Conservation (phyloP, 1,140 invertebrate genomes). For the Aphidius ervi region DNA sequence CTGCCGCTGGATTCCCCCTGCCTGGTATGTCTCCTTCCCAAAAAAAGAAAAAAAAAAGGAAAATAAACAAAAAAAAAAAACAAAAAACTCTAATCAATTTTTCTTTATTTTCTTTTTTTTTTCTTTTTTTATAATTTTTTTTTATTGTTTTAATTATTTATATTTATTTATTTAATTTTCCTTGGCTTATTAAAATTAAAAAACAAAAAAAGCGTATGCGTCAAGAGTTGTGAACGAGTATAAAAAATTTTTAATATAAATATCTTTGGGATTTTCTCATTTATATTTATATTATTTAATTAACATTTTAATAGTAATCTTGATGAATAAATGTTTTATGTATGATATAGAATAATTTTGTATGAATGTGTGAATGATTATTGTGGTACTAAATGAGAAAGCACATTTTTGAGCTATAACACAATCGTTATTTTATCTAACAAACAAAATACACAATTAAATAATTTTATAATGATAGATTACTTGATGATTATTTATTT, state of each 20-base stretch:
- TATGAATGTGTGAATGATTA: too few relatives aligned
- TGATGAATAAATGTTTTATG: too few relatives aligned
- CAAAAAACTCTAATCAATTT: not conserved
- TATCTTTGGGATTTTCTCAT: not conserved
- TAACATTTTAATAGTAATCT: too few relatives aligned
- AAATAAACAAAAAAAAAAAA: slow-evolving; percentile 9
- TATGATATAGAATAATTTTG: too few relatives aligned
- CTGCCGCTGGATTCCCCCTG: slow-evolving; percentile 58
- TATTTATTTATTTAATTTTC: slow-evolving; percentile 19
- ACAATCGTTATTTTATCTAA: too few relatives aligned
- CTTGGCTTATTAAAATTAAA: slow-evolving; percentile 20
- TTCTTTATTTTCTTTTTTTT: slow-evolving; percentile 16
- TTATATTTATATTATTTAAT: too few relatives aligned
- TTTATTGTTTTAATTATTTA: slow-evolving; percentile 7
- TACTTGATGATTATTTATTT: slow-evolving; percentile 17
- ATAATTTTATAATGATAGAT: not conserved
- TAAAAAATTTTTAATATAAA: not conserved
- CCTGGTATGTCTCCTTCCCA: slow-evolving; percentile 54
- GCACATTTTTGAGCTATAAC: too few relatives aligned
- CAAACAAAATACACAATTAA: not conserved
- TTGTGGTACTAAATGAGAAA: too few relatives aligned
- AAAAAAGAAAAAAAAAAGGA: slow-evolving; percentile 12
- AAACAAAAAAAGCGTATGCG: slow-evolving; percentile 10
- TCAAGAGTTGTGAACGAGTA: slow-evolving; percentile 21
- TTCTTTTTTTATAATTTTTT: slow-evolving; percentile 4